Conservation (phyloP, 2,797 vertebrate genomes). For the Chrosomus eos region DNA sequence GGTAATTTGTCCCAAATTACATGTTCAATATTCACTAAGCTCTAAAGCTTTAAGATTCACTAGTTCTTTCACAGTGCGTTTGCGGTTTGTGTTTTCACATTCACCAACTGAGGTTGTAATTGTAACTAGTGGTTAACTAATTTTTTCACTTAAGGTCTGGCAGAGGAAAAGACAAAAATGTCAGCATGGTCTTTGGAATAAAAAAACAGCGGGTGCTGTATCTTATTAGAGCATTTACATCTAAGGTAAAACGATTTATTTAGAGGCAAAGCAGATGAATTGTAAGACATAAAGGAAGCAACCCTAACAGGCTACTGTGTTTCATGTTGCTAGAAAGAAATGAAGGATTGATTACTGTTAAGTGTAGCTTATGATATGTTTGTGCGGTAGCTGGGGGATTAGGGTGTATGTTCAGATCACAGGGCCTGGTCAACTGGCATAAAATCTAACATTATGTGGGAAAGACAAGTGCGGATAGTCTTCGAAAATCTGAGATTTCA, state of each 20-base stretch:
- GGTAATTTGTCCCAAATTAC: slow-evolving; percentile 56
- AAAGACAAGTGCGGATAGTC: slow-evolving; percentile 72
- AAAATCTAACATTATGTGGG: slow-evolving; percentile 77
- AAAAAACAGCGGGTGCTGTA: slow-evolving; percentile 48
- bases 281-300: slow-evolving; percentile 4
- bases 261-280: not conserved
- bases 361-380: slow-evolving; percentile 45
- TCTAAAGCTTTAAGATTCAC: slow-evolving; percentile 71
- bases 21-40: slow-evolving; percentile 60
- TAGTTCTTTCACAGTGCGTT: slow-evolving; percentile 83
- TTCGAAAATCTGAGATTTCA: slow-evolving; percentile 81
- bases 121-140: slow-evolving; percentile 81
- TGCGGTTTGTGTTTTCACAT: slow-evolving; percentile 84
- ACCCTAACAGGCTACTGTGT: not conserved
- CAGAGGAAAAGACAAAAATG: slow-evolving; percentile 61
- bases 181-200: slow-evolving; percentile 69
- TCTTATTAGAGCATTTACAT: slow-evolving; percentile 21
- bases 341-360: slow-evolving; percentile 53
- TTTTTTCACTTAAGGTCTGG: slow-evolving; percentile 65
- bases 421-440: slow-evolving; percentile 74
- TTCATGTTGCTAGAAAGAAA: slow-evolving; percentile 25
- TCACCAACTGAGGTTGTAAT: slow-evolving; percentile 82
- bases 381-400: slow-evolving; percentile 33
- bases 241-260: not conserved
- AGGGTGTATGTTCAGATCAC: slow-evolving; percentile 60